Percentiles rank a stretch among this genome's conserved stretches.
Evolutionary conservation across 2,113 vertebrate genomes (phyloP).

Genomic region (Erythrocercus mccallii): DNA sequence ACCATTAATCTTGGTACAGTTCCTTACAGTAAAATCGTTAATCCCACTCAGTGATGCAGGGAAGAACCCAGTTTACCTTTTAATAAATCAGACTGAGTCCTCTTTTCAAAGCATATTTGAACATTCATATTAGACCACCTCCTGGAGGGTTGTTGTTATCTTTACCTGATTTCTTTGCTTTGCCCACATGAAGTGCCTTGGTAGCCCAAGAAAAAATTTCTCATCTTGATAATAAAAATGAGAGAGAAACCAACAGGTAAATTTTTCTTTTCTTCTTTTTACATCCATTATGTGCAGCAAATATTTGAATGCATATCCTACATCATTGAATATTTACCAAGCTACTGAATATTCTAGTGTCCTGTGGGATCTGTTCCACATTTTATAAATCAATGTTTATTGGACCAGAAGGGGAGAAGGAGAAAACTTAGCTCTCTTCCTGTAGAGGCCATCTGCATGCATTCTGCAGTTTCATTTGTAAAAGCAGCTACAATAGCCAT

Average conservation of each 20-base stretch:
- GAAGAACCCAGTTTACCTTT: background rate
- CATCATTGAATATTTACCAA: slow-evolving; percentile 30
- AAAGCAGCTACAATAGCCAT: background rate
- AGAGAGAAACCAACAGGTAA: background rate
- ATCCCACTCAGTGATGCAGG: background rate
- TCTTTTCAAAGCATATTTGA: background rate
- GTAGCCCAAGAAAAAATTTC: background rate
- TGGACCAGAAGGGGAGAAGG: slow-evolving; percentile 9
- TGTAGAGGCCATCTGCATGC: background rate
- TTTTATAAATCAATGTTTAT: slow-evolving; percentile 46
- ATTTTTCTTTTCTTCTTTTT: background rate
- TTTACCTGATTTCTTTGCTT: background rate
- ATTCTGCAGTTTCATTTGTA: background rate
- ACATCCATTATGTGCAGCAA: background rate
- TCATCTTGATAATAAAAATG: background rate
- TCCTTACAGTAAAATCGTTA: background rate
- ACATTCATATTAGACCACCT: background rate
- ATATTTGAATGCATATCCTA: background rate
- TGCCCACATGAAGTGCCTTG: background rate
- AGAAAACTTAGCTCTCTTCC: background rate
- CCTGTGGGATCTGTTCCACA: slow-evolving; percentile 40
- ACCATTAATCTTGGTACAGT: background rate
- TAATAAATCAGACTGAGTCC: background rate
- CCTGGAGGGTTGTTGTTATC: background rate
- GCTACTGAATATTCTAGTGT: slow-evolving; percentile 38